phyloP scores from a whole-genome alignment of 1,140 invertebrate species.

The Mactra quadrangularis region DNA sequence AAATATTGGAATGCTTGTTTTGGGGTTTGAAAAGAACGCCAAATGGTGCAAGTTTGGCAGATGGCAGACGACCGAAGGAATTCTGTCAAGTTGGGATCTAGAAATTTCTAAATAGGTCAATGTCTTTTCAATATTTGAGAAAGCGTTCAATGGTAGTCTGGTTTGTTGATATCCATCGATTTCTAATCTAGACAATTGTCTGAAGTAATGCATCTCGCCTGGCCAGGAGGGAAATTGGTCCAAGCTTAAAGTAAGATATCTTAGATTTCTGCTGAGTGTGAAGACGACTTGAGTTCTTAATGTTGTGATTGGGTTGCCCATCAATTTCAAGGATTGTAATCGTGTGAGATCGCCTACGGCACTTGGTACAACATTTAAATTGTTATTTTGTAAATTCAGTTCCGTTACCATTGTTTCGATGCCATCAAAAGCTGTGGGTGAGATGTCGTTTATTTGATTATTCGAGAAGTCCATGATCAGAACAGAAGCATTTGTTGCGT shows the following conservation, averaged over 20 bases:
- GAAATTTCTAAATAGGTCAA: conserved; percentile 31
- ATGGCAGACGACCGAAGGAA: conserved; percentile 34
- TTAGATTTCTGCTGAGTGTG: conserved; percentile 12
- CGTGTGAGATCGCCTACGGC: neutral
- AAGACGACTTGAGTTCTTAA: neutral
- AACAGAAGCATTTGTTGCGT: conserved; percentile 19
- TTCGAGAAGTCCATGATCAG: neutral
- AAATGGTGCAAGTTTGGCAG: neutral
- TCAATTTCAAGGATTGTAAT: conserved; percentile 2
- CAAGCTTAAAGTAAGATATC: conserved; percentile 19
- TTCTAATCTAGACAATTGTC: conserved; percentile 1
- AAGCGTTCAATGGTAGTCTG: conserved; percentile 18
- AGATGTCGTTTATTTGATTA: conserved; percentile 3
- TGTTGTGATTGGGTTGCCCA: conserved; percentile 7
- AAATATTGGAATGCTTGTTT: conserved; percentile 37
- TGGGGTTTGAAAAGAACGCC: conserved; percentile 4
- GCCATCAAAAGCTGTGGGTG: conserved; percentile 3
- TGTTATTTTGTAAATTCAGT: conserved; percentile 31
- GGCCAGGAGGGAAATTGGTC: conserved; percentile 38
- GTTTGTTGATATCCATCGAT: conserved; percentile 22
- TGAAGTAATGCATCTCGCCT: conserved; percentile 34
- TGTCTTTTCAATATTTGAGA: conserved; percentile 21
- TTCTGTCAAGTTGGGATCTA: conserved; percentile 26
- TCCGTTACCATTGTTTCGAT: neutral
- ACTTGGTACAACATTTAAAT: neutral